Conservation (phyloP, 2,888 invertebrate genomes). For the Erebia aethiops region DNA sequence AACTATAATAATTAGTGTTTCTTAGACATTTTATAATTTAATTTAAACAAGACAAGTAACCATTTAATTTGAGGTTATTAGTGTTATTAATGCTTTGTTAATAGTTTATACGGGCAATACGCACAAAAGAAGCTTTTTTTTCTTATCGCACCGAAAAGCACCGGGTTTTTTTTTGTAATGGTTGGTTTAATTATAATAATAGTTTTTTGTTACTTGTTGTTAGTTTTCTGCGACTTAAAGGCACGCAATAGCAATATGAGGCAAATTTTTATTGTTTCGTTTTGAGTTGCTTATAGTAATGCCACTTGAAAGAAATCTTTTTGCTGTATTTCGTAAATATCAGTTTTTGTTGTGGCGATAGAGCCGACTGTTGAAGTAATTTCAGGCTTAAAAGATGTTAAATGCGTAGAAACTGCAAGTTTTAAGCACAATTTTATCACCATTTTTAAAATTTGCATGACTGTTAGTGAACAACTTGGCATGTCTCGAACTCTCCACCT, state of each 20-base stretch:
- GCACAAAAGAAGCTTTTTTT: too few relatives aligned
- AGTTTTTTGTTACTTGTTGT: neutral
- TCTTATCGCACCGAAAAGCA: too few relatives aligned
- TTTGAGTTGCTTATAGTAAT: neutral
- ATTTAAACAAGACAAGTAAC: too few relatives aligned
- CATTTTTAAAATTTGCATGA: neutral
- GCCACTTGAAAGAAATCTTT: neutral
- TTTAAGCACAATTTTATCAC: neutral
- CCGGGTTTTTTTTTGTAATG: too few relatives aligned
- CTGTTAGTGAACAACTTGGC: neutral
- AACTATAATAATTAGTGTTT: too few relatives aligned
- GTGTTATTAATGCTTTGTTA: too few relatives aligned
- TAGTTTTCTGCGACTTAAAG: neutral
- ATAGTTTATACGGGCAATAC: too few relatives aligned
- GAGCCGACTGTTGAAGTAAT: too few relatives aligned
- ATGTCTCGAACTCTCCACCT: neutral
- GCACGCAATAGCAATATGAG: neutral
- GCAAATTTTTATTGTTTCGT: neutral
- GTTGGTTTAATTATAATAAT: too few relatives aligned
- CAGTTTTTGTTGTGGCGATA: neutral
- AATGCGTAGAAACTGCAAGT: neutral
- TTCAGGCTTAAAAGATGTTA: too few relatives aligned
- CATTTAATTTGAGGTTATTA: too few relatives aligned
- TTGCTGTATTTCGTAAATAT: neutral
- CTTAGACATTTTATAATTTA: too few relatives aligned